Evolutionary conservation across 2,113 vertebrate species (phyloP).

Genomic region (Ceyx margarethae): DNA sequence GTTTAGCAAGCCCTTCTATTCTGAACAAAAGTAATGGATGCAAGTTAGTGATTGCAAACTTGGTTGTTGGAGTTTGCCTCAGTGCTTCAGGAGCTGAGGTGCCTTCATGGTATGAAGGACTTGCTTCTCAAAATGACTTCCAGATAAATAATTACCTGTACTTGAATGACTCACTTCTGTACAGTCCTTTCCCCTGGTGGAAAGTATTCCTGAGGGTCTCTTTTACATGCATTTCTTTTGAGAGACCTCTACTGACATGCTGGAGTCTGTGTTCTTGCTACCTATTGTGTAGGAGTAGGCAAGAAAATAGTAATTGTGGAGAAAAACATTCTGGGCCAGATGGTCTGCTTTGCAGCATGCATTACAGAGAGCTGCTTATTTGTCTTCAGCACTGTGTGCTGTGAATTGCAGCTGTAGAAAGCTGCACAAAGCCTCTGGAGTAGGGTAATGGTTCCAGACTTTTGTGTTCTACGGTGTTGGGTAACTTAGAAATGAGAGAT

Average conservation of each 20-base stretch:
- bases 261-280: not conserved
- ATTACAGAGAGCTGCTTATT: not conserved
- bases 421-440: not conserved
- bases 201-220: not conserved
- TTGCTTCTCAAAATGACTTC: not conserved
- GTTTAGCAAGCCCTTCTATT: conserved; percentile 35
- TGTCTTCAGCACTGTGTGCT: not conserved
- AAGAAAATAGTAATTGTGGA: not conserved
- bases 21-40: not conserved
- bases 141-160: conserved; percentile 8
- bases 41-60: not conserved
- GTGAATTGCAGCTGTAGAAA: not conserved
- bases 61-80: conserved; percentile 8
- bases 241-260: not conserved
- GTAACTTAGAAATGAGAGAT: not conserved
- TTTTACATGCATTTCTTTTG: not conserved
- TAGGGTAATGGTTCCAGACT: not conserved
- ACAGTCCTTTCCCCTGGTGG: not conserved
- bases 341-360: not conserved
- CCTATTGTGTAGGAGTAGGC: not conserved
- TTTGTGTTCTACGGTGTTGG: fast-evolving
- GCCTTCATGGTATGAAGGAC: not conserved
- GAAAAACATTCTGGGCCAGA: not conserved
- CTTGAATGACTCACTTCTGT: not conserved
- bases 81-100: not conserved